Conservation (phyloP, 2,797 vertebrate species). For the Tangara arthus region DNA sequence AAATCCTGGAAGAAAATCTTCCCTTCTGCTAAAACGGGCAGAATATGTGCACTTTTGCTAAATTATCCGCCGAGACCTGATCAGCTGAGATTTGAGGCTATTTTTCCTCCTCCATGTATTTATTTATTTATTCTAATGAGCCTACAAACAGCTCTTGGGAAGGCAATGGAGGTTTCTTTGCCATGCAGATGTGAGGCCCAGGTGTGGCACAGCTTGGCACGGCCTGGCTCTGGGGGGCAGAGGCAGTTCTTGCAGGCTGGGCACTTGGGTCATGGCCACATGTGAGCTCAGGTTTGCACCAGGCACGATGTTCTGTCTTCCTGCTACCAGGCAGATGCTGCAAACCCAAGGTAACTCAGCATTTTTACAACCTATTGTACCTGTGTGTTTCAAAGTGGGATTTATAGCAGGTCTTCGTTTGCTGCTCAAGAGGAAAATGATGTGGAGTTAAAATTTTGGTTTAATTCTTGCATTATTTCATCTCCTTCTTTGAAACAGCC, state of each 20-base stretch:
- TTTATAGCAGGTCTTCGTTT: background rate
- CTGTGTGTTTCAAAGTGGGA: background rate
- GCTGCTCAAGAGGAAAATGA: background rate
- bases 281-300: background rate
- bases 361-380: background rate
- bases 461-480: background rate
- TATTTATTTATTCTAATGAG: slow-evolving; percentile 11
- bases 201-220: background rate
- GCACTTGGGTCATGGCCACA: accelerated
- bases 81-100: background rate
- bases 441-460: background rate
- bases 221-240: background rate
- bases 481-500: background rate
- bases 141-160: background rate
- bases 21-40: background rate
- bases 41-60: background rate
- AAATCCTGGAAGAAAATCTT: slow-evolving; percentile 5
- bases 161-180: background rate
- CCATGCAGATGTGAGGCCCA: background rate
- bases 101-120: background rate
- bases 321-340: background rate
- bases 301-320: accelerated
- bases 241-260: accelerated
- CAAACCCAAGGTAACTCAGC: background rate
- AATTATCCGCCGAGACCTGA: background rate